phyloP scores from a whole-genome alignment of 2,797 vertebrate genomes.

The Toxotes lorentzi region DNA sequence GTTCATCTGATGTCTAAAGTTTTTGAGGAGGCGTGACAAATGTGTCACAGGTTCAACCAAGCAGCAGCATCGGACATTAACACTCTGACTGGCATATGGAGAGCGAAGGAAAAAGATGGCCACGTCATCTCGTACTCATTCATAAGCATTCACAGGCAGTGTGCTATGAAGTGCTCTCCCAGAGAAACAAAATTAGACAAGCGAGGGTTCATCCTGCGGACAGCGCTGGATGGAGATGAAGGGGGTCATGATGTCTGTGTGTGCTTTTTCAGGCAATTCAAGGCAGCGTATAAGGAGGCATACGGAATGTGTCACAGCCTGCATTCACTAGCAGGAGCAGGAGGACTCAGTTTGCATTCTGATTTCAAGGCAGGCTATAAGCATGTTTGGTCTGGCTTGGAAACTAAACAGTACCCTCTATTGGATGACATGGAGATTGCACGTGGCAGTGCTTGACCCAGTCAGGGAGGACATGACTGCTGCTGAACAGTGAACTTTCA shows the following conservation, averaged over 20 bases:
- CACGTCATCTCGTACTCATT: conserved; percentile 30
- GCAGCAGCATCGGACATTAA: conserved; percentile 7
- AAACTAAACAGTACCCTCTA: conserved; percentile 87
- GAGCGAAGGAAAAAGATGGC: conserved; percentile 10
- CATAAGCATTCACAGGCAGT: conserved; percentile 4
- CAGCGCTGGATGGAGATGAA: conserved; percentile 43
- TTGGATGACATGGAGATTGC: conserved; percentile 80
- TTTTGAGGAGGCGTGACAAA: conserved; percentile 40
- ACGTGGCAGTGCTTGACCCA: conserved; percentile 36
- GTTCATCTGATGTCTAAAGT: conserved; percentile 36
- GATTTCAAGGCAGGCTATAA: conserved; percentile 50
- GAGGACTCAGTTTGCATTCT: conserved; percentile 59
- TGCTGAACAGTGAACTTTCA: conserved; percentile 44
- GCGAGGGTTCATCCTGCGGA: conserved; percentile 48
- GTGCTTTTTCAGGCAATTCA: conserved; percentile 34
- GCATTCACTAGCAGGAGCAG: conserved; percentile 48
- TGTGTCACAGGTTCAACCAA: conserved; percentile 18
- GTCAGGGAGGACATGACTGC: neutral
- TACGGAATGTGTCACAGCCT: conserved; percentile 47
- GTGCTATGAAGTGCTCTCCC: neutral
- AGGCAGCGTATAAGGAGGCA: conserved; percentile 32
- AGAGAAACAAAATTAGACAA: neutral
- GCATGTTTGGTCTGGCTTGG: conserved; percentile 53
- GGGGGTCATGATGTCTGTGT: conserved; percentile 48
- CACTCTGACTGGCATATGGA: conserved; percentile 15